These are phyloP conservation scores for Aurelia aurita DNA, from an alignment of 30 jellyfish, hydroid and myxozoan genomes.

Conservation along the genomic window DNA sequence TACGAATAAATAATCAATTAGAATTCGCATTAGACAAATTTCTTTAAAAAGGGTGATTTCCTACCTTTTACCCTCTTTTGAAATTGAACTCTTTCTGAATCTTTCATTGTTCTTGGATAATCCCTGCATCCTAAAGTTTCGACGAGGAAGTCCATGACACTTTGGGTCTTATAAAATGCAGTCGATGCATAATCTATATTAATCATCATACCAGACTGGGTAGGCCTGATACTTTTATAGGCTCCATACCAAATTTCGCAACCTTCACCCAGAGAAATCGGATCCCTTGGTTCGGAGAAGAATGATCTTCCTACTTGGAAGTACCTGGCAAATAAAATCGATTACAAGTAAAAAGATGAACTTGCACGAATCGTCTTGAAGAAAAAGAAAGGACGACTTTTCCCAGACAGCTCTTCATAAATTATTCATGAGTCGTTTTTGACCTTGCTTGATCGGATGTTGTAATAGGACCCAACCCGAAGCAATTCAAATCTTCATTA, in stretches of 20 bases:
- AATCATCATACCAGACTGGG: constrained; percentile 65
- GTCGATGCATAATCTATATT: constrained; percentile 59
- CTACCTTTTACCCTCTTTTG: constrained; percentile 26
- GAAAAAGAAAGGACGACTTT: no score
- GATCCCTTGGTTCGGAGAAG: constrained; percentile 42
- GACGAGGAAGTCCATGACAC: constrained; percentile 32
- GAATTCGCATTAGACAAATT: no score
- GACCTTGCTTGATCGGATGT: no score
- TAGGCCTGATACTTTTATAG: constrained; percentile 61
- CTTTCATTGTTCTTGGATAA: not conserved
- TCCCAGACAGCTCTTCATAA: no score
- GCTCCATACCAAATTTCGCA: constrained; percentile 75
- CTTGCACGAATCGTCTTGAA: no score
- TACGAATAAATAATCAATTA: no score
- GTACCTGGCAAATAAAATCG: constrained; percentile 18
- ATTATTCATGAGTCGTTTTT: no score
- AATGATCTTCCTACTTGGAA: constrained; percentile 62
- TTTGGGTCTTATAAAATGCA: constrained; percentile 53
- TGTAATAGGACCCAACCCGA: no score
- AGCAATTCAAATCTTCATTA: no score
- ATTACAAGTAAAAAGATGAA: no score
- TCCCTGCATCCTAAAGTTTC: not conserved
- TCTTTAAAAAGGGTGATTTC: not conserved
- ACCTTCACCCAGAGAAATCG: constrained; percentile 58
- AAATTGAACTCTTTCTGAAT: constrained; percentile 1